Evolutionary conservation across 2,797 vertebrate genomes (phyloP).

Genomic region (Enteromius radiatus): DNA sequence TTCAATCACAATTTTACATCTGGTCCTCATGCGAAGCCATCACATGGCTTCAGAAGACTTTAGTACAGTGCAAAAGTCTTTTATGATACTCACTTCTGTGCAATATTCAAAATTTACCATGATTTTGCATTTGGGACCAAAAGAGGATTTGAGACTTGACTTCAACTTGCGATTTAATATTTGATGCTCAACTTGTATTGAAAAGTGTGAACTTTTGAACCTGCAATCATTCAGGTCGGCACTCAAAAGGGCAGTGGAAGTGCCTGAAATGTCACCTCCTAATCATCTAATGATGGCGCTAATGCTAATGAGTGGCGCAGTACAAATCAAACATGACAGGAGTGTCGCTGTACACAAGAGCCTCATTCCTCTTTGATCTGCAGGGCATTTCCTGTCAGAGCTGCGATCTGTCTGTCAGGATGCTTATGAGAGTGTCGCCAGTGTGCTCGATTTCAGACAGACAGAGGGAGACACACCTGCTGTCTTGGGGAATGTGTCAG

Average conservation of each 20-base stretch:
- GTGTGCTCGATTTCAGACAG: constrained; percentile 1
- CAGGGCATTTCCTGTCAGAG: constrained; percentile 7
- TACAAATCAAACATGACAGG: constrained; percentile 71
- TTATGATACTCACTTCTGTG: not conserved
- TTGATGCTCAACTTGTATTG: not conserved
- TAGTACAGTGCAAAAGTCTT: not conserved
- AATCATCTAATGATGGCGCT: constrained; percentile 69
- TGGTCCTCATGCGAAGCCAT: not conserved
- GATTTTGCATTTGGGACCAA: not conserved
- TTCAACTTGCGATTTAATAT: not conserved
- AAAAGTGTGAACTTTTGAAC: not conserved
- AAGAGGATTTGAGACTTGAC: not conserved
- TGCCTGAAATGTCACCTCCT: constrained; percentile 21
- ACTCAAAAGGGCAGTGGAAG: constrained; percentile 67
- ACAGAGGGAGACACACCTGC: constrained; percentile 31
- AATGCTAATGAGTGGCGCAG: constrained; percentile 58
- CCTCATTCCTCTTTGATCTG: constrained; percentile 14
- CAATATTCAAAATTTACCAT: not conserved
- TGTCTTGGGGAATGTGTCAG: constrained; percentile 33
- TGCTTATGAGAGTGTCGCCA: constrained; percentile 13
- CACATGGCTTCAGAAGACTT: not conserved
- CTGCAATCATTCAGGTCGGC: constrained; percentile 28
- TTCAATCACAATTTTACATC: not conserved
- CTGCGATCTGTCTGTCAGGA: constrained; percentile 28
- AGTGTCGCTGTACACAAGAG: constrained; percentile 50